phyloP scores from a whole-genome alignment of 1,140 invertebrate species.

The Agrypnia vestita region DNA sequence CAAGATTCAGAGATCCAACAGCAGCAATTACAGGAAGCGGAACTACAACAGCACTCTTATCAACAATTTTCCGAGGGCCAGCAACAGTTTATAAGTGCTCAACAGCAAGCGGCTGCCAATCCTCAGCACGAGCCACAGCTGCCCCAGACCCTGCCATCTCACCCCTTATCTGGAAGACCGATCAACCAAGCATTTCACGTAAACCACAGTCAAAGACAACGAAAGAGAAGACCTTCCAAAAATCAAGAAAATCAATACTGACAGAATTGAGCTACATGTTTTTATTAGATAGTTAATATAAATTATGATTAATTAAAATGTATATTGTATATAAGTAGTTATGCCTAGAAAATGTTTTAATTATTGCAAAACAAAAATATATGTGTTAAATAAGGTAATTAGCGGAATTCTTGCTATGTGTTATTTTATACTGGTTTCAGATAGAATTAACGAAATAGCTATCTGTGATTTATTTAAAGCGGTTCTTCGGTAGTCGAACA shows the following conservation, averaged over 20 bases:
- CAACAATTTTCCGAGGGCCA: conserved; percentile 31
- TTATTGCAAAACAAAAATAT: too few species aligned
- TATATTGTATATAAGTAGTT: conserved; percentile 23
- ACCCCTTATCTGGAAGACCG: conserved; percentile 51
- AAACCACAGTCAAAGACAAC: conserved; percentile 66
- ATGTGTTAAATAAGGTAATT: too few species aligned
- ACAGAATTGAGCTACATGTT: too few species aligned
- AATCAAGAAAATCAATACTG: conserved; percentile 54
- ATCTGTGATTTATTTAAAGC: conserved; percentile 27
- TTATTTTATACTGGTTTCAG: too few species aligned
- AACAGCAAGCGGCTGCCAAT: conserved; percentile 40
- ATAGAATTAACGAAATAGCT: conserved; percentile 3
- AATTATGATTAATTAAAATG: neutral
- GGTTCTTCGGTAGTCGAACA: too few species aligned
- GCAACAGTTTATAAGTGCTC: conserved; percentile 41
- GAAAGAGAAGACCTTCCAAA: conserved; percentile 66
- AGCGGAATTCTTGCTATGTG: too few species aligned
- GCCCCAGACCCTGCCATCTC: conserved; percentile 59
- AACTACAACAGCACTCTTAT: conserved; percentile 10
- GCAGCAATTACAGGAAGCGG: conserved; percentile 1
- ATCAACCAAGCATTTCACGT: conserved; percentile 64
- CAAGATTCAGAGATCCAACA: neutral
- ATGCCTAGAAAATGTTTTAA: too few species aligned
- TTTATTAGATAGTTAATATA: conserved; percentile 13
- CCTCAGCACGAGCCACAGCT: conserved; percentile 63